Base-by-base conservation (phyloP, 2,113 vertebrate species). In the Scartelaos histophorus region DNA sequence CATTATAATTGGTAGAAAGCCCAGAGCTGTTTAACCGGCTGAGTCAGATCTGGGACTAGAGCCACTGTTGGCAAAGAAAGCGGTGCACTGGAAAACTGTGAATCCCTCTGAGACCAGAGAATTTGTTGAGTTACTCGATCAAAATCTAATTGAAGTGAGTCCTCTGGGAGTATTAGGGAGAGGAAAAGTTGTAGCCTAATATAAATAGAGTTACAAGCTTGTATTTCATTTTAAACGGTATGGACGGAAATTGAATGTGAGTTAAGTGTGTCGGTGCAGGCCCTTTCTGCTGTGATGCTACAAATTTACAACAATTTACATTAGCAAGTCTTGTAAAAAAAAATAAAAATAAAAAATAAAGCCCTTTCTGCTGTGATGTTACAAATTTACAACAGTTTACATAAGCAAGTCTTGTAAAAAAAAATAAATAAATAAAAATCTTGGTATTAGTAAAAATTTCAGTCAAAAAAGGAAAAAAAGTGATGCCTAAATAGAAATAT, bases 1-100 rank as follows among this genome's bases (percentile, higher is more conserved):
- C 35, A 16, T 74, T 57, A 19, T 3, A 45, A 57, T 29, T 73
- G 51, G 43, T 74, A 25, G 45, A 43, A 65, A 69, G 24, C 21
- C 3, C 0, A 68, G 68, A 70, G 56, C 16, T 61, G 54, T 66
- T 76, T 15, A 25, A 25, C 21, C 24, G 66, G 0, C 13, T 5
- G 51, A 1, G 19, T 62, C 61, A 49, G 19, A 51, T 74, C 77
- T 79, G 76, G 76, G 83, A 83, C 67, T 70, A 69, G 65, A 74
- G 74, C 74, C 83, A 84, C 53, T 57, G 65, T 13, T 83, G 78
- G 79, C 74, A 78, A 56, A 70, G 16, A 76, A 73, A 57, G 51
- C 0, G 10, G 38, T 43, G 15, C 54, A 61, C 64, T 66, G 24
- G 43, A 16, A 29, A 15, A 56, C 49, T 76, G 67, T 57, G 74